Conservation (phyloP, 2,113 vertebrate genomes). For the Hydropotes inermis region DNA sequence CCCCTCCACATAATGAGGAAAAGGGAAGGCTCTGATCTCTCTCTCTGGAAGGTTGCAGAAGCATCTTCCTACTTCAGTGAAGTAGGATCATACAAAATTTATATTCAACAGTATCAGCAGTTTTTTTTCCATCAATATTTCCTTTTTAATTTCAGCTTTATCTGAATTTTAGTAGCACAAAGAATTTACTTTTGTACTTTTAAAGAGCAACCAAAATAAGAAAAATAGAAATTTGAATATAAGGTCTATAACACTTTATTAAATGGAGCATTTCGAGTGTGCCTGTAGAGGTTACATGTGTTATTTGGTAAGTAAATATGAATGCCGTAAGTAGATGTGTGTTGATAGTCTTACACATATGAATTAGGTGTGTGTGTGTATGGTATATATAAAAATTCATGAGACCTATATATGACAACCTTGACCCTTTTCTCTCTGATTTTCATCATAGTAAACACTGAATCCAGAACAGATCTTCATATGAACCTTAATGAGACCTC, state of each 20-base stretch:
- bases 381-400: neutral
- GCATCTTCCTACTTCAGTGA: constrained; percentile 34
- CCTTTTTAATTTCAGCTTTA: constrained; percentile 65
- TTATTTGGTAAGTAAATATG: neutral
- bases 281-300: neutral
- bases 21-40: constrained; percentile 24
- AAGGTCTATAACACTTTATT: neutral
- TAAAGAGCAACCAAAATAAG: constrained; percentile 45
- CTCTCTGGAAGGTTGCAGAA: neutral
- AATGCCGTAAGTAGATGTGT: neutral
- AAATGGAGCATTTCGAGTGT: neutral
- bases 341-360: neutral
- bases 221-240: neutral
- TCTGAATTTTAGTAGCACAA: constrained; percentile 55
- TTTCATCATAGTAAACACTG: constrained; percentile 54
- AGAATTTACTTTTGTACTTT: constrained; percentile 55
- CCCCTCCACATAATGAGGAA: neutral
- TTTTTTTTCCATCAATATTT: constrained; percentile 65
- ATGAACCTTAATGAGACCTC: constrained; percentile 32
- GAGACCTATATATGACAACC: neutral
- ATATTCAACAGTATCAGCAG: constrained; percentile 62
- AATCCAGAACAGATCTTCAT: constrained; percentile 22
- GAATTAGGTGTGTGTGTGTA: neutral
- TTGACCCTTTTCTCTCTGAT: constrained; percentile 48
- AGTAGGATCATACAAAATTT: constrained; percentile 56